Evolutionary conservation across 2,797 vertebrate species (phyloP).

Genomic region (Melanotaenia nigrans): DNA sequence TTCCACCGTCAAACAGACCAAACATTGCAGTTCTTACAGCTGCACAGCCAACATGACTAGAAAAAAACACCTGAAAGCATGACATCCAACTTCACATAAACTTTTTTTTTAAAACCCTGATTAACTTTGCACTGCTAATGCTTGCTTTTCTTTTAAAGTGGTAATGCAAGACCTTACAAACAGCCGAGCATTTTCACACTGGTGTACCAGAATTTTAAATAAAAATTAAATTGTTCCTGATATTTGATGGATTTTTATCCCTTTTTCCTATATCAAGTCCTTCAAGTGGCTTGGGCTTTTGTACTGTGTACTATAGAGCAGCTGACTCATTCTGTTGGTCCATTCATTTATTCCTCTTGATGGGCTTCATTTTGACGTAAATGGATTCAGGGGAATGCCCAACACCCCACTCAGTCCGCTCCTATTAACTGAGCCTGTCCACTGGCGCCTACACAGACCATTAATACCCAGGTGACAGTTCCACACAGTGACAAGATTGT

Average conservation of each 20-base stretch:
- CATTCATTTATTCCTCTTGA: constrained; percentile 69
- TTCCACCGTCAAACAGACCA: too few species aligned
- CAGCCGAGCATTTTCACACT: neutral
- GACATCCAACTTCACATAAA: neutral
- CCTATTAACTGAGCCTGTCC: constrained; percentile 69
- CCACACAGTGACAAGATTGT: constrained; percentile 77
- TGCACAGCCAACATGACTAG: too few species aligned
- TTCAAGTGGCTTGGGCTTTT: constrained; percentile 1
- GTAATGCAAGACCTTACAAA: neutral
- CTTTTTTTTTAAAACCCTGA: neutral
- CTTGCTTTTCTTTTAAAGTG: neutral
- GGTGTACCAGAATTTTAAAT: neutral
- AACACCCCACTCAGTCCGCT: constrained; percentile 63
- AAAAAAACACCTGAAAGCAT: neutral
- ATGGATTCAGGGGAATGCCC: constrained; percentile 68
- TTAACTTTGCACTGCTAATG: neutral
- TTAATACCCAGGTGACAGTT: constrained; percentile 78
- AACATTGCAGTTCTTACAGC: too few species aligned
- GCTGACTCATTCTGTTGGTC: constrained; percentile 59
- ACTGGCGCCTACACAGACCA: constrained; percentile 66
- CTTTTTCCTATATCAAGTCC: neutral
- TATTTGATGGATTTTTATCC: neutral
- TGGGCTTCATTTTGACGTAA: constrained; percentile 72
- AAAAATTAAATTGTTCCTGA: neutral
- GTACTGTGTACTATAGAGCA: constrained; percentile 28